Base-by-base conservation (phyloP, 2,797 vertebrate species). In the Danio aesculapii region DNA sequence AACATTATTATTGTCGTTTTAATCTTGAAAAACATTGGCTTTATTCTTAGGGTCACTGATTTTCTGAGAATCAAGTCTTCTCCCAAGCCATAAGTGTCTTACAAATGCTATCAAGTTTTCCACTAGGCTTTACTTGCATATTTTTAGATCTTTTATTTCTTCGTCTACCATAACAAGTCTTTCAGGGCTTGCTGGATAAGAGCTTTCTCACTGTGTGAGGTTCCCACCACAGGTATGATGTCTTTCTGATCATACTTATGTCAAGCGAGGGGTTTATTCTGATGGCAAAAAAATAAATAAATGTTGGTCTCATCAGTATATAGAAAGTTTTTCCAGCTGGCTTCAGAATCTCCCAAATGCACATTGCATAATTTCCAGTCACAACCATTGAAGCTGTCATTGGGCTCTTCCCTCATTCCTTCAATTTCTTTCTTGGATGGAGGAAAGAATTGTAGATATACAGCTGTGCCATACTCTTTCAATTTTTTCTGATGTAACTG, bases 281-380 rank as follows among this genome's bases (percentile, higher is more conserved):
- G 12, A 41, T 66, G 63, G 30, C 50, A 55, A 41, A 69, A 71
- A 43, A 21, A 30, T 30, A 43, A 21, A 30, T 30, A 0, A 10
- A 12, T 21, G 46, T 66, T 55, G 17, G 50, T 53, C 30, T 77
- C 50, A 57, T 66, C 49, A 77, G 62, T 21, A 49, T 55, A 66
- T 21, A 44, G 50, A 66, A 77, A 12, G 4, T 66, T 76, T 17
- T 44, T 66, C 63, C 41, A 77, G 50, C 50, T 66, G 62, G 50
- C 68, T 43, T 55, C 50, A 55, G 39, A 71, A 50, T 66, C 17
- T 66, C 50, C 62, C 61, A 44, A 49, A 55, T 76, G 39, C 49
- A 30, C 64, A 49, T 50, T 53, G 49, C 43, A 53, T 41, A 9
- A 21, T 53, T 30, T 70, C 8, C 12, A 14, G 14, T 53, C 30